Conservation (phyloP, 2,113 vertebrate genomes). For the Rhinolophus sinicus region DNA sequence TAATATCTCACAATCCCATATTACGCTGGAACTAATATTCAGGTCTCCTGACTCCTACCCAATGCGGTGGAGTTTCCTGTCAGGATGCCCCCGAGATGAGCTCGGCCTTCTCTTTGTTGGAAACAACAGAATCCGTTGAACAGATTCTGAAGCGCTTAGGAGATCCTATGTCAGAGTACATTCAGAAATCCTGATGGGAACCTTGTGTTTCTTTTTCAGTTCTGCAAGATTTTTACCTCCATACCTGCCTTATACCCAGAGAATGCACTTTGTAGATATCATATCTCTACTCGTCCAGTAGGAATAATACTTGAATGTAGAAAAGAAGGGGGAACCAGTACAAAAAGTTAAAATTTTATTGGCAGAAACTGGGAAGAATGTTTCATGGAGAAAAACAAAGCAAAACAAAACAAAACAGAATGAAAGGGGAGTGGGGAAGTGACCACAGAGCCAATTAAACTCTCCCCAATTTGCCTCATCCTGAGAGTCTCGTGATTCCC, state of each 20-base stretch:
- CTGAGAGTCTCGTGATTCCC: constrained; percentile 39
- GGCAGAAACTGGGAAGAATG: background rate
- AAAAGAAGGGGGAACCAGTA: background rate
- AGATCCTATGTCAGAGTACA: background rate
- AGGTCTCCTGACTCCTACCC: background rate
- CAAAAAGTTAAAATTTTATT: background rate
- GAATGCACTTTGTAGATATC: background rate
- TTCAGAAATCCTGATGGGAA: background rate
- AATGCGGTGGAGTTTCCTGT: rapidly evolving
- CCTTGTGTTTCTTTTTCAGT: background rate
- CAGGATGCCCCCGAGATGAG: background rate
- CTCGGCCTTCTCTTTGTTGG: background rate
- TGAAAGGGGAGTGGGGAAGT: background rate
- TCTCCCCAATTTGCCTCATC: background rate
- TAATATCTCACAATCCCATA: background rate
- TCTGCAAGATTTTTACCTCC: background rate
- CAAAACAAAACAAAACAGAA: background rate
- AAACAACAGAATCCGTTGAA: background rate
- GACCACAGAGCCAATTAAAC: background rate
- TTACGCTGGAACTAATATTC: background rate
- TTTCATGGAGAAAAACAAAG: background rate
- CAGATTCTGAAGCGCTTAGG: background rate
- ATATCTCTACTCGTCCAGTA: background rate
- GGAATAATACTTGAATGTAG: background rate
- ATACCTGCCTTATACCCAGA: background rate